Base-by-base conservation (phyloP, 1,140 invertebrate genomes). In the Sitobion miscanthi region DNA sequence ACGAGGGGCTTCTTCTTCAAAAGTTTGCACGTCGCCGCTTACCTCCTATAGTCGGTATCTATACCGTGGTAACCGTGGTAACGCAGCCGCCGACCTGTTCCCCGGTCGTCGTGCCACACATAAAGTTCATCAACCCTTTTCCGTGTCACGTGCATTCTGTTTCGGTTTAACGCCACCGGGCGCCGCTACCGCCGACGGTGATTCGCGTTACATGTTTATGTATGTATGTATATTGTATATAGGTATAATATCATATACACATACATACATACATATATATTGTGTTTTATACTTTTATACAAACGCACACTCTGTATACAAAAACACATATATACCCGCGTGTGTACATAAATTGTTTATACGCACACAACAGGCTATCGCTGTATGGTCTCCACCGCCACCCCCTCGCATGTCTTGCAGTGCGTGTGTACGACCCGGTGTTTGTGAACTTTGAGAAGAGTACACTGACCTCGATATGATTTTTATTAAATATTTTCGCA, bases 61-160 rank as follows among this genome's bases (percentile, higher is more conserved):
- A 35, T 35, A 89, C 87, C 54, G 54, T 30, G 38, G 89, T 90
- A 90, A 90, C 89, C 89, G 54, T 62, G 57, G 89, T 90, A 90
- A 90, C 89, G 89, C 89, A 89, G 88, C 42, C 9, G 57, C 89
- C 54, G 38, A 52, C 86, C 47, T 52, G 86, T 52, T 49, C 52
- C 87, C 88, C 88, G 88, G 52, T 6, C 30, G 17, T 38, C 88
- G 88, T 17, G 35, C 38, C 38, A 42, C 20, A 77, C 90, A 82
- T 49, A 93, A 86, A 93, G 91, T 86, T 93, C 91, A 93, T 85
- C 91, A 93, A 93, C 91, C 91, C 91, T 93, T 86, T 93, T 92
- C 49, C 90, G 90, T 83, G 90, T 83, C 91, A 85, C 91, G 45
- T 35, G 49, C 49, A 57, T 35, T 89, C 25, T 30, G 88, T 82